Evolutionary conservation across 2,888 invertebrate genomes (phyloP).

Genomic region (Eupithecia pulchellata): DNA sequence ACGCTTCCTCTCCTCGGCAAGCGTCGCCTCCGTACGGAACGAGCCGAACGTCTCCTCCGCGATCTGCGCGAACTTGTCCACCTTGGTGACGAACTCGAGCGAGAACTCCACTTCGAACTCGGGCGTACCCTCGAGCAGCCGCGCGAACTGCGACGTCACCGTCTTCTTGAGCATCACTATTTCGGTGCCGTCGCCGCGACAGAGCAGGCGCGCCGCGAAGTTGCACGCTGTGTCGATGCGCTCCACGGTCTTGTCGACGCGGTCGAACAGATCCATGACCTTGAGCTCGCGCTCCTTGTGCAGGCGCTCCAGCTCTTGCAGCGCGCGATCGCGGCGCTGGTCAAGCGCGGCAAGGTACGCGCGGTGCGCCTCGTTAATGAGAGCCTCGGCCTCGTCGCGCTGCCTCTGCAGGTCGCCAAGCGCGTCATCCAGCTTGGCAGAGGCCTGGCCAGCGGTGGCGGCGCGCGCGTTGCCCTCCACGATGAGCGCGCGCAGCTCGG

Average conservation of each 20-base stretch:
- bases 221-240: conserved; percentile 94
- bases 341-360: conserved; percentile 93
- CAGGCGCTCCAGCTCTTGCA: conserved; percentile 89
- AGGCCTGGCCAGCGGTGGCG: conserved; percentile 90
- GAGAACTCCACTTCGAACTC: conserved; percentile 92
- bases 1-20: conserved; percentile 83
- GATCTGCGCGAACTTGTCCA: conserved; percentile 90
- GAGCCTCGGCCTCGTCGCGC: conserved; percentile 92
- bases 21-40: conserved; percentile 88
- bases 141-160: conserved; percentile 90
- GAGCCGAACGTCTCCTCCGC: conserved; percentile 90
- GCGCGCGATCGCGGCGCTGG: conserved; percentile 90
- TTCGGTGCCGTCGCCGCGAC: conserved; percentile 94
- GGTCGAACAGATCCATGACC: conserved; percentile 95
- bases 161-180: conserved; percentile 93
- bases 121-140: conserved; percentile 92
- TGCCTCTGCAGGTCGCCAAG: conserved; percentile 94
- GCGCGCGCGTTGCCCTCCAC: conserved; percentile 91
- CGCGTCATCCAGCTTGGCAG: conserved; percentile 90
- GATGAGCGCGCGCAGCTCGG: conserved; percentile 90
- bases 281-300: conserved; percentile 94
- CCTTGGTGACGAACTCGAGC: conserved; percentile 92
- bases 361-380: conserved; percentile 92
- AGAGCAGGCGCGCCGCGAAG: conserved; percentile 92
- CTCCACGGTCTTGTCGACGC: conserved; percentile 92